Evolutionary conservation across 1,140 invertebrate genomes (phyloP), one percentile per base, ranked within the genome.

Genomic region (Bradysia coprophila): DNA sequence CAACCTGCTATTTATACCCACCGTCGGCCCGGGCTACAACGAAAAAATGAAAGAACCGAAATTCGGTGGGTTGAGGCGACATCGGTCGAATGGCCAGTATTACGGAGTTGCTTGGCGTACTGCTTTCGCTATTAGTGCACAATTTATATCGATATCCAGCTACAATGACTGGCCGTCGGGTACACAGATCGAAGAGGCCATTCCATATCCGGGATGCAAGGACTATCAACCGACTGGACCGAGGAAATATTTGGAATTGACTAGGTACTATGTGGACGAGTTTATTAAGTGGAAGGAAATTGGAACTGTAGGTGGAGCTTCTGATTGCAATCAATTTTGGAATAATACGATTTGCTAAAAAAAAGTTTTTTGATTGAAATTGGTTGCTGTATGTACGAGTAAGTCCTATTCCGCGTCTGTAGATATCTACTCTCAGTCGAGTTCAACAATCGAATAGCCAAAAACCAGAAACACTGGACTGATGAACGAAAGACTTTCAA

Each of bases 91-190:
- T 51, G 72, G 72, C 9, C 56, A 69, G 55, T 69, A 71, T 40
- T 71, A 69, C 45, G 67, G 67, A 23, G 61, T 66, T 0, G 71
- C 65, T 1, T 73, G 71, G 71, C 57, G 65, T 40, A 67, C 58
- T 23, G 71, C 69, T 2, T 50, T 73, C 6, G 54, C 61, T 4
- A 65, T 65, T 34, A 62, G 64, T 32, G 58, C 67, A 20, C 61
- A 59, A 32, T 63, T 66, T 34, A 58, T 75, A 3, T 67, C 64
- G 15, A 69, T 75, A 38, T 70, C 68, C 9, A 72, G 70, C 23
- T 75, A 71, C 45, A 75, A 75, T 49, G 68, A 73, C 48, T 75
- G 71, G 71, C 66, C 69, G 31, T 69, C 72, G 51, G 72, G 72
- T 20, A 72, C 70, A 18, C 71, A 75, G 53, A 73, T 73, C 24